phyloP scores from a whole-genome alignment of 2,888 invertebrate genomes.

The Tiliacea aurago region DNA sequence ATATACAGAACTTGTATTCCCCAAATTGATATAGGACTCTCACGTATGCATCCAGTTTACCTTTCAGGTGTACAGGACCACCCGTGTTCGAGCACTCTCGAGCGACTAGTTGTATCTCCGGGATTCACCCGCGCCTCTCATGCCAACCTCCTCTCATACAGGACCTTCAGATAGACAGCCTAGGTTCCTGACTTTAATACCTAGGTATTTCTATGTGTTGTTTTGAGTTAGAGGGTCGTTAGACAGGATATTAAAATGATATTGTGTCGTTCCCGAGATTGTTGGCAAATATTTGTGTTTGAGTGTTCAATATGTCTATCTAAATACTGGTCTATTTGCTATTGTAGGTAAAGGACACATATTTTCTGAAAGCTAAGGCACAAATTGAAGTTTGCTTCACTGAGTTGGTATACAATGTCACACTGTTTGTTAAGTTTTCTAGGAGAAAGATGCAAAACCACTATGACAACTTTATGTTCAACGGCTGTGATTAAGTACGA shows the following conservation, averaged over 20 bases:
- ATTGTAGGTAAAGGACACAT: too few relatives aligned
- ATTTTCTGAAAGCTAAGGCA: not conserved
- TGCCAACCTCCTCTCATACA: conserved; percentile 43
- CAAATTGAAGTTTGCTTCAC: not conserved
- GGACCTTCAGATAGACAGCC: conserved; percentile 37
- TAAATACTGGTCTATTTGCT: not conserved
- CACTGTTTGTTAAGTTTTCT: not conserved
- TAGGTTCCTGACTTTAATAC: conserved; percentile 5
- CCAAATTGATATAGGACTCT: not conserved
- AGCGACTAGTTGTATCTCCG: conserved; percentile 73
- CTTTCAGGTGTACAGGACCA: conserved; percentile 79
- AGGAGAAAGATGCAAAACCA: not conserved
- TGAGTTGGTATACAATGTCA: not conserved
- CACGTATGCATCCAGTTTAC: conserved; percentile 48
- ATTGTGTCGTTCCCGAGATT: not conserved
- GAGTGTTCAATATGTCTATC: not conserved
- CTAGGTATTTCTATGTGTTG: conserved; percentile 1
- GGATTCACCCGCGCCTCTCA: conserved; percentile 58
- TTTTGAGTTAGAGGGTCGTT: not conserved
- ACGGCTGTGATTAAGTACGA: not conserved
- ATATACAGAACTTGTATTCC: too few relatives aligned
- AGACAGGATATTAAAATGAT: conserved; percentile 33
- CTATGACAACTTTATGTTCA: too few relatives aligned
- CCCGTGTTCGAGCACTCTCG: conserved; percentile 81
- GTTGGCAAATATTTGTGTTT: conserved; percentile 6